Evolutionary conservation across 2,888 invertebrate genomes (phyloP).

Genomic region (Thelaira solivaga): DNA sequence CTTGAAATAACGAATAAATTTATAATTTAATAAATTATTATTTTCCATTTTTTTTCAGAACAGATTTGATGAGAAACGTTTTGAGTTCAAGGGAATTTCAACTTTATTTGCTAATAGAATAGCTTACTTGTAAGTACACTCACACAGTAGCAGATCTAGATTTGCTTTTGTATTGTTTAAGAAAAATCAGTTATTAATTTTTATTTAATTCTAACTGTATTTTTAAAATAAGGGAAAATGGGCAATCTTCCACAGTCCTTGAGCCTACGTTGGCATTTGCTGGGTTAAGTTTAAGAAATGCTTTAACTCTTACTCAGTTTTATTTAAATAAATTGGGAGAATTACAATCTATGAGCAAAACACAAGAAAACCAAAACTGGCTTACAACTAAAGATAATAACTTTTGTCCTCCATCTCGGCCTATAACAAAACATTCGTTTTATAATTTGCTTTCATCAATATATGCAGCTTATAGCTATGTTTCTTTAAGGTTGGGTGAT

Average conservation of each 20-base stretch:
- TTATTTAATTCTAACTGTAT: too few relatives aligned
- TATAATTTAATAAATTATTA: too few relatives aligned
- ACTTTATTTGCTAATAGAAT: conserved; percentile 38
- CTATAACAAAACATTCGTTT: conserved; percentile 81
- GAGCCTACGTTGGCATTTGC: conserved; percentile 94
- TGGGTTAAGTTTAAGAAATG: conserved; percentile 90
- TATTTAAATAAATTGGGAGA: conserved; percentile 66
- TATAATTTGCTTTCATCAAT: conserved; percentile 82
- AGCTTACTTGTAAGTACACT: conserved; percentile 44
- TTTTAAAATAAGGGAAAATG: conserved; percentile 68
- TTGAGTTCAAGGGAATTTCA: neutral
- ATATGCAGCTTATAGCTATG: conserved; percentile 89
- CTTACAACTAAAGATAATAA: conserved; percentile 78
- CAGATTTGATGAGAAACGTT: conserved; percentile 15
- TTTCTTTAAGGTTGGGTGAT: conserved; percentile 90
- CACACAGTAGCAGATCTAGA: too few relatives aligned
- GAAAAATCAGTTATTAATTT: too few relatives aligned
- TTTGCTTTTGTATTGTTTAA: too few relatives aligned
- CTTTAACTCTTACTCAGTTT: conserved; percentile 76
- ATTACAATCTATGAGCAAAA: neutral
- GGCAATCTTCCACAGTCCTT: conserved; percentile 90
- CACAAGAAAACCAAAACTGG: conserved; percentile 65
- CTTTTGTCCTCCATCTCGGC: conserved; percentile 80
- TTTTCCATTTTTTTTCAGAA: neutral
- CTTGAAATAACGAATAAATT: too few relatives aligned